phyloP scores from a whole-genome alignment of 2,113 vertebrate genomes.

The Rhabdornis inornatus region DNA sequence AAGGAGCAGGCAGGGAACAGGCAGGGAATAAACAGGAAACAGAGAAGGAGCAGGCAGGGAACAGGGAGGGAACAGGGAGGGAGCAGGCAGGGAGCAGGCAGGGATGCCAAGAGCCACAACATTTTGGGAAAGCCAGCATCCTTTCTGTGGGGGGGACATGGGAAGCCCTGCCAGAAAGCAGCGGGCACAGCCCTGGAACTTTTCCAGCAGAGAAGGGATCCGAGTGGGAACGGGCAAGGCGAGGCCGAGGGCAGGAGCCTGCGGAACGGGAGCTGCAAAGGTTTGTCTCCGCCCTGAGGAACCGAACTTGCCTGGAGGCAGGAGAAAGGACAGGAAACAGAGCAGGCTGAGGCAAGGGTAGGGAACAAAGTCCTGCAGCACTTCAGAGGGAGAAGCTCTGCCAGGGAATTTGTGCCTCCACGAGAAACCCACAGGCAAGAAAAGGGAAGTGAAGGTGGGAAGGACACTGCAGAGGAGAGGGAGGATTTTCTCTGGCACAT shows the following conservation, averaged over 20 bases:
- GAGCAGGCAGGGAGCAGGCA: background rate
- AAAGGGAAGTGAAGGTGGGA: background rate
- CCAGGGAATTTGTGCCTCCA: background rate
- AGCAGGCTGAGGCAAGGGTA: background rate
- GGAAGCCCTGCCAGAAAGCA: accelerated
- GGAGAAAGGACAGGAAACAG: background rate
- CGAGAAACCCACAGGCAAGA: background rate
- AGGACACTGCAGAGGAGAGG: background rate
- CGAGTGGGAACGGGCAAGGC: accelerated
- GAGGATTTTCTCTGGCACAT: background rate
- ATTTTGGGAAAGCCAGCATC: background rate
- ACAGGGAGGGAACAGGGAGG: too few relatives aligned
- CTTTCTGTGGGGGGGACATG: accelerated
- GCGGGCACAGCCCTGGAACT: background rate
- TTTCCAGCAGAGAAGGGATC: background rate
- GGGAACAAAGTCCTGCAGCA: background rate
- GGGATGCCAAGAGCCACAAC: background rate
- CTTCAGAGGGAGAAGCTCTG: background rate
- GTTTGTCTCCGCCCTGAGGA: background rate
- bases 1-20: background rate
- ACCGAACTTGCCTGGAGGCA: background rate
- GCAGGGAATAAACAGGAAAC: background rate
- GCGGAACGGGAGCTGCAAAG: accelerated
- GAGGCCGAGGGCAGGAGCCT: background rate
- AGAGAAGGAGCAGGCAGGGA: background rate